Percentiles rank a stretch among this genome's conserved stretches.
Conservation (phyloP, 2,113 vertebrate genomes). For the Tachycineta bicolor region DNA sequence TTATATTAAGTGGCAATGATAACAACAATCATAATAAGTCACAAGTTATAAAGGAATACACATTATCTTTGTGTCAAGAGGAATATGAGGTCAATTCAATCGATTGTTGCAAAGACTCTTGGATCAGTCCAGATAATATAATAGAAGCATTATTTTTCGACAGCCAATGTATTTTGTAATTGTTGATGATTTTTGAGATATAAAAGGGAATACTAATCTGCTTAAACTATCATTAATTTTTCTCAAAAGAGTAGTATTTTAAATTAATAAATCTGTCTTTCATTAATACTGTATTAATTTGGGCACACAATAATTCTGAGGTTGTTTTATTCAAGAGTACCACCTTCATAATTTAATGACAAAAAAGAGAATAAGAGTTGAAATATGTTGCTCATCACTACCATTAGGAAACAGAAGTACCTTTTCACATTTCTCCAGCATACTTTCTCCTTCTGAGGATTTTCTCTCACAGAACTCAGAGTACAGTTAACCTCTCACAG, state of each 20-base stretch:
- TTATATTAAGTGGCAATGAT: neutral
- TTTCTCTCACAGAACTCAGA: neutral
- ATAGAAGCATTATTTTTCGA: neutral
- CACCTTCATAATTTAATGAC: neutral
- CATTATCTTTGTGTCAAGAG: neutral
- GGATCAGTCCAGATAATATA: neutral
- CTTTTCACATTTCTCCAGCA: neutral
- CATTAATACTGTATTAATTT: neutral
- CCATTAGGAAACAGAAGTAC: neutral
- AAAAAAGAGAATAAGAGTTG: neutral
- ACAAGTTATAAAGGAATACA: neutral
- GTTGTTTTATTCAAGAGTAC: neutral
- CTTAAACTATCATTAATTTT: neutral
- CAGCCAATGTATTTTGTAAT: neutral
- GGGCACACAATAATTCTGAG: neutral
- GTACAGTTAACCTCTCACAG: conserved; percentile 25
- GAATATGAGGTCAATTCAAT: neutral
- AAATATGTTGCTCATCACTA: neutral
- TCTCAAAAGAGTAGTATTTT: neutral
- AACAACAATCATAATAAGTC: neutral
- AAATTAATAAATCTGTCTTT: conserved; percentile 21
- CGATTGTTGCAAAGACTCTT: neutral
- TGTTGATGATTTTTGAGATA: neutral
- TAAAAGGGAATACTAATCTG: neutral
- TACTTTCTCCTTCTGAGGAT: neutral